Evolutionary conservation across 23 tunicate species (phyloP).

Genomic region (Ascidia mentula): DNA sequence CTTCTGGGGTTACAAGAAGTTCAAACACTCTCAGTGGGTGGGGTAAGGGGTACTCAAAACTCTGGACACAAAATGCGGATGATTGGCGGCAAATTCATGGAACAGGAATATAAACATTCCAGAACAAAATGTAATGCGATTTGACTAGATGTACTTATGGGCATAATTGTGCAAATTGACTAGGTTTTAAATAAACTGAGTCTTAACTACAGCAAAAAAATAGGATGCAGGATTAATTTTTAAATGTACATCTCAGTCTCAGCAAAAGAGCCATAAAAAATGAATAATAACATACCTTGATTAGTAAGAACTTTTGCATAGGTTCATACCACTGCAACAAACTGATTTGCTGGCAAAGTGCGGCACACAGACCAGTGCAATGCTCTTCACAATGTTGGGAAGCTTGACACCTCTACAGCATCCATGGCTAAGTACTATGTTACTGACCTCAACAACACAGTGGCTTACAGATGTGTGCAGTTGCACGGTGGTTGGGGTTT

Average conservation of each 20-base stretch:
- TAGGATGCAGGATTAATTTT: too few species aligned
- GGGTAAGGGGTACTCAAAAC: conserved; percentile 74
- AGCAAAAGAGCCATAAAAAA: too few species aligned
- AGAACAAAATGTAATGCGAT: neutral
- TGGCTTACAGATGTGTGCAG: conserved; percentile 81
- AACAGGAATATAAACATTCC: neutral
- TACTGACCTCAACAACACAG: conserved; percentile 79
- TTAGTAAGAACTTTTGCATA: conserved; percentile 82
- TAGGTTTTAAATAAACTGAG: too few species aligned
- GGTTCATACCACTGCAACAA: conserved; percentile 98
- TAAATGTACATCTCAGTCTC: too few species aligned
- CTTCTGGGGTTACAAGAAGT: conserved; percentile 82
- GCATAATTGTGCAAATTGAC: neutral
- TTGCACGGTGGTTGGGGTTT: conserved; percentile 97
- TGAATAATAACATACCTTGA: too few species aligned
- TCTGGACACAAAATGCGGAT: conserved; percentile 18
- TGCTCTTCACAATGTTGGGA: conserved; percentile 64
- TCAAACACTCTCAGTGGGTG: conserved; percentile 84
- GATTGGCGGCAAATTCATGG: too few species aligned
- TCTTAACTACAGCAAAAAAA: too few species aligned
- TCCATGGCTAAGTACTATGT: conserved; percentile 96
- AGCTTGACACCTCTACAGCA: conserved; percentile 83
- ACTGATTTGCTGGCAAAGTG: conserved; percentile 70
- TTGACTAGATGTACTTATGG: neutral
- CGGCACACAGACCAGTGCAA: conserved; percentile 84